Evolutionary conservation across 2,797 vertebrate genomes (phyloP), one percentile per base, ranked within the genome.

Genomic region (Sebastes melanostomus): DNA sequence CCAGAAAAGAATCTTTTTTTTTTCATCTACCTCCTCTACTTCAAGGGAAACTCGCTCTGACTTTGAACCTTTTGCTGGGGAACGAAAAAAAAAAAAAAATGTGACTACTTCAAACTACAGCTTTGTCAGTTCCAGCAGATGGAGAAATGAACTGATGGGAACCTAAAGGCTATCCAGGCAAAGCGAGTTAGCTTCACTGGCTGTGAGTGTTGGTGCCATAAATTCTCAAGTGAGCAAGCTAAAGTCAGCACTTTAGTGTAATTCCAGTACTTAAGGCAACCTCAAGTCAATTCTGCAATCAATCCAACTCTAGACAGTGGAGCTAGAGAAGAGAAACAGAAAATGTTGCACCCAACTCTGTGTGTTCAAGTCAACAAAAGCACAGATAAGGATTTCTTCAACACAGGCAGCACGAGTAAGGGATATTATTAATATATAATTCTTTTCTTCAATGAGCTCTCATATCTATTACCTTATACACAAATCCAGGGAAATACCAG

Each of bases 201-300:
- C 65, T 80, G 30, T 55, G 56, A 54, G 67, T 63, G 70, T 72
- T 59, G 60, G 66, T 72, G 62, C 66, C 77, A 87, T 84, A 70
- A 85, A 84, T 84, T 84, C 58, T 72, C 55, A 56, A 59, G 59
- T 76, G 79, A 81, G 85, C 25, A 38, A 86, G 70, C 68, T 66
- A 60, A 79, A 88, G 80, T 89, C 86, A 86, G 83, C 83, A 77
- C 70, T 88, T 73, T 61, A 46, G 58, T 79, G 66, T 86, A 85
- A 88, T 83, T 86, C 62, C 61, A 75, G 78, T 60, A 70, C 75
- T 78, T 84, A 74, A 77, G 71, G 79, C 78, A 77, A 81, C 56
- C 56, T 75, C 68, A 77, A 78, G 77, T 88, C 85, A 82, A 72
- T 86, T 86, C 72, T 77, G 34, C 54, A 72, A 83, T 86, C 80